A percentile compares a stretch with the other conserved stretches of the same genome.
Conservation (phyloP, 2,797 vertebrate species). For the Phylloscopus collybita region DNA sequence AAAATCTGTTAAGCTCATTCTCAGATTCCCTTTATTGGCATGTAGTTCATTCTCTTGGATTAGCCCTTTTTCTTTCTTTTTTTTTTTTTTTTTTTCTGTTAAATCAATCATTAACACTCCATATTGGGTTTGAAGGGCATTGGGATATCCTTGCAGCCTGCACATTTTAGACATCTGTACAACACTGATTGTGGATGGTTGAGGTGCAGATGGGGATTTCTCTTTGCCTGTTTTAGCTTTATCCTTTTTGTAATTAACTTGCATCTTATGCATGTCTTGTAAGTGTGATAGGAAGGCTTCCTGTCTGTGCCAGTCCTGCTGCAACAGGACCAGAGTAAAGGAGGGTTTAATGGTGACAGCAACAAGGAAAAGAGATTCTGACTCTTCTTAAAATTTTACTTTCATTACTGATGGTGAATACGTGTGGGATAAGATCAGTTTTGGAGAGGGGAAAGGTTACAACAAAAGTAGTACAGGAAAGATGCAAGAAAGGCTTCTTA, state of each 20-base stretch:
- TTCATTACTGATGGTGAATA: not conserved
- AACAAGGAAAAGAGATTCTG: not conserved
- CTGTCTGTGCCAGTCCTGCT: not conserved
- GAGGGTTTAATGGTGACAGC: not conserved
- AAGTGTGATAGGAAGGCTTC: not conserved
- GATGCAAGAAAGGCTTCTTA: not conserved
- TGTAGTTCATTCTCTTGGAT: constrained; percentile 19
- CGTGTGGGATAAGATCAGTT: not conserved
- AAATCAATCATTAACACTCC: constrained; percentile 12
- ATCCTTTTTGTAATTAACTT: not conserved
- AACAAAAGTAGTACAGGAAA: not conserved
- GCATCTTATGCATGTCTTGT: not conserved
- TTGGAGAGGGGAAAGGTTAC: not conserved
- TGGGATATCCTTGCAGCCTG: not conserved
- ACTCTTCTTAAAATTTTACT: not conserved
- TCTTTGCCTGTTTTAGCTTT: not conserved
- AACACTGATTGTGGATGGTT: not conserved
- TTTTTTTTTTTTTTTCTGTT: not conserved
- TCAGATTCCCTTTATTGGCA: constrained; percentile 18
- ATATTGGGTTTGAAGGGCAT: not conserved
- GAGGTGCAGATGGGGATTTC: not conserved
- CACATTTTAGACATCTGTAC: not conserved
- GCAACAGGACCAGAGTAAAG: not conserved
- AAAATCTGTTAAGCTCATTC: constrained; percentile 9
- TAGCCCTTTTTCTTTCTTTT: not conserved